Conservation (phyloP, 2,113 vertebrate genomes). For the Halcyon malimbica region DNA sequence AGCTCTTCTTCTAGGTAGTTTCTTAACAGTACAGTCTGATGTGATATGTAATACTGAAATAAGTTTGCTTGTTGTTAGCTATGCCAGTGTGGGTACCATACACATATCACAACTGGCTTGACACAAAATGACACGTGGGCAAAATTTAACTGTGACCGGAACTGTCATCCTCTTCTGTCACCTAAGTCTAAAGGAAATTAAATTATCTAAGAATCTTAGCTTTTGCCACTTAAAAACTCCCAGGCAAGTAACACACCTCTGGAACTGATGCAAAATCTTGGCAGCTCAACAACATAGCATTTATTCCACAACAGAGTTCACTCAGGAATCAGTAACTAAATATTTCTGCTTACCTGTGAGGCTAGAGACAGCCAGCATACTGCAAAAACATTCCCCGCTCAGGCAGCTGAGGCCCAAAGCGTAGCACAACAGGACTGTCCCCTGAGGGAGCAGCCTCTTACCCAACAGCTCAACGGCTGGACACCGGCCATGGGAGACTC, state of each 20-base stretch:
- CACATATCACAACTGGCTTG: not conserved
- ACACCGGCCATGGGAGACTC: not conserved
- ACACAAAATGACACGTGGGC: not conserved
- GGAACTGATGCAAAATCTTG: not conserved
- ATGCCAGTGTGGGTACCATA: not conserved
- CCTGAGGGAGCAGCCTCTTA: not conserved
- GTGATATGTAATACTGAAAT: not conserved
- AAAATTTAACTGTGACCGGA: not conserved
- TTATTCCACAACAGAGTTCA: not conserved
- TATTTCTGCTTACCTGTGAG: not conserved
- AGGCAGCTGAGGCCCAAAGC: not conserved
- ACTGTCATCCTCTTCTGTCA: not conserved
- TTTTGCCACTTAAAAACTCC: not conserved
- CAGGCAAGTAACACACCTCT: not conserved
- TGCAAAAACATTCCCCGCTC: not conserved
- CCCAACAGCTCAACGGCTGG: not conserved
- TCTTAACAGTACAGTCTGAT: not conserved
- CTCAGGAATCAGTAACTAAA: not conserved
- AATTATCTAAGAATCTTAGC: not conserved
- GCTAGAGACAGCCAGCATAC: not conserved
- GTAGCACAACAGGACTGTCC: not conserved
- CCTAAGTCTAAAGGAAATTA: not conserved
- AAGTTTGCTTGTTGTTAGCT: not conserved
- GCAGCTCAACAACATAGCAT: not conserved
- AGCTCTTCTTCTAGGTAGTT: not conserved